A percentile compares a stretch with the other conserved stretches of the same genome.
These are phyloP conservation scores for Apamea sordens DNA, from an alignment of 2,888 invertebrate species.

Conservation along the genomic window DNA sequence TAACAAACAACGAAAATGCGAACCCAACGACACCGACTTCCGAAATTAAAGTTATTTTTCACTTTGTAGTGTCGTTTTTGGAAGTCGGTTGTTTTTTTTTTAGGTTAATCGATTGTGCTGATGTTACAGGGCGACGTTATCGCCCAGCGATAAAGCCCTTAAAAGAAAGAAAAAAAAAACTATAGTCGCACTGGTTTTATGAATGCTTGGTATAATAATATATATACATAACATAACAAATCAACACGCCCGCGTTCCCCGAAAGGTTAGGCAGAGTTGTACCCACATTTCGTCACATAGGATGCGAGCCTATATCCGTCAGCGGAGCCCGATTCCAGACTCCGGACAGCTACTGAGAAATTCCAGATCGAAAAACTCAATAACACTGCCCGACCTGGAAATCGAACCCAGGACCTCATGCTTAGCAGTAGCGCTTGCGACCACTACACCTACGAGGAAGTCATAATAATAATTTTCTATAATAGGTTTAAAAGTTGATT, in stretches of 20 bases:
- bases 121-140: too few species aligned
- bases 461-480: conserved; percentile 15
- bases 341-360: neutral
- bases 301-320: neutral
- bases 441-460: neutral
- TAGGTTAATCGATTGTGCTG: too few species aligned
- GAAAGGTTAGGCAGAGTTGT: neutral
- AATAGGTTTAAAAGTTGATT: conserved; percentile 41
- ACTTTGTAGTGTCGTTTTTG: too few species aligned
- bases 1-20: too few species aligned
- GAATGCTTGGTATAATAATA: conserved; percentile 24
- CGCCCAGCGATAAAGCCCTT: too few species aligned
- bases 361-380: too few species aligned
- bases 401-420: neutral
- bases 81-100: too few species aligned
- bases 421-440: neutral
- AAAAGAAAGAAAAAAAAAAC: too few species aligned
- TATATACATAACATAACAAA: neutral
- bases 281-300: neutral
- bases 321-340: neutral
- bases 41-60: too few species aligned
- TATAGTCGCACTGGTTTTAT: conserved; percentile 2
- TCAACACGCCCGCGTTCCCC: neutral
- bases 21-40: too few species aligned
- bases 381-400: neutral